phyloP scores from a whole-genome alignment of 2,113 vertebrate genomes.

The Typhlomys cinereus region DNA sequence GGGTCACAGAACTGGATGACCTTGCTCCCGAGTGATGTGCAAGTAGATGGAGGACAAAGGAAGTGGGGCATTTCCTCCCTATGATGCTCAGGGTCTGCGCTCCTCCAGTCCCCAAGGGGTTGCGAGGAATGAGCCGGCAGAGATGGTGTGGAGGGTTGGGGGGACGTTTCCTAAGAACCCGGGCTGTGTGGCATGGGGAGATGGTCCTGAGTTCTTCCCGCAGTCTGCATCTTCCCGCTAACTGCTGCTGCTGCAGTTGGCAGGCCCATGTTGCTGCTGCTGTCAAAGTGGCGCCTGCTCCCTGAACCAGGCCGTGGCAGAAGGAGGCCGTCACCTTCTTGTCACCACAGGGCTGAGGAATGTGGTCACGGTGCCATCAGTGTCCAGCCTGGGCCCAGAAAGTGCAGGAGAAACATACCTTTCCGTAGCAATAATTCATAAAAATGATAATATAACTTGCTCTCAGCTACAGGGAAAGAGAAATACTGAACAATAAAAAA shows the following conservation, averaged over 20 bases:
- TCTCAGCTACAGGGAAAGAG: slow-evolving; percentile 25
- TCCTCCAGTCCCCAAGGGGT: neutral
- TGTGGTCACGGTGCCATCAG: neutral
- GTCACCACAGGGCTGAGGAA: neutral
- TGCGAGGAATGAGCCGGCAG: accelerated
- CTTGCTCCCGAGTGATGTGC: too few species aligned
- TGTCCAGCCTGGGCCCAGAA: neutral
- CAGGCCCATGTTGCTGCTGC: accelerated
- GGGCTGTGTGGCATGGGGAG: accelerated
- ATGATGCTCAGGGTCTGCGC: accelerated
- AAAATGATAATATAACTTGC: neutral
- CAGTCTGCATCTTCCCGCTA: neutral
- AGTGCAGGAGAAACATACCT: neutral
- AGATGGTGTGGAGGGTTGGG: neutral
- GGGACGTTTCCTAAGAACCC: neutral
- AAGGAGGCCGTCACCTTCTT: neutral
- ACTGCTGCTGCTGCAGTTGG: accelerated
- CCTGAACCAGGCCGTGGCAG: accelerated
- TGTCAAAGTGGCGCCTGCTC: neutral
- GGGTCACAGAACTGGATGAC: neutral
- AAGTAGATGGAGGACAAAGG: neutral
- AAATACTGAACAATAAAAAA: slow-evolving; percentile 62
- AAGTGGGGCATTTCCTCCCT: accelerated
- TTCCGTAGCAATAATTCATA: neutral
- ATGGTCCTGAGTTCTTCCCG: accelerated